Evolutionary conservation across 2,888 invertebrate species (phyloP).

Genomic region (Anoplius nigerrimus): DNA sequence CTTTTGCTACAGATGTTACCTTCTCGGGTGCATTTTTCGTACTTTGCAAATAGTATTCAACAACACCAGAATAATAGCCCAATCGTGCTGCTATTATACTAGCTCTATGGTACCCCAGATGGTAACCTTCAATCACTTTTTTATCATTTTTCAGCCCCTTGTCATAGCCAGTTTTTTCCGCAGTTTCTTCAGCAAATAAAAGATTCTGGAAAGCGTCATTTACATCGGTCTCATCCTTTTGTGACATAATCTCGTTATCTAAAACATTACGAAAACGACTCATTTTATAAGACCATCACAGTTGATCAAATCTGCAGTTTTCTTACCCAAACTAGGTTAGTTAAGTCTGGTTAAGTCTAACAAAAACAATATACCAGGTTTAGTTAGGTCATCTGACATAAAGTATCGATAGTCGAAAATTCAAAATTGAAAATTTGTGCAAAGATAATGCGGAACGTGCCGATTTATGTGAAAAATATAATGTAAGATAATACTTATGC

Average conservation of each 20-base stretch:
- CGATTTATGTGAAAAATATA: too few species aligned
- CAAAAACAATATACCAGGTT: too few species aligned
- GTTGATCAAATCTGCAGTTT: too few species aligned
- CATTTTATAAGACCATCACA: too few species aligned
- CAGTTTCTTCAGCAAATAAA: slow-evolving; percentile 82
- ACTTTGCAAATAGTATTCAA: slow-evolving; percentile 75
- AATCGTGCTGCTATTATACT: slow-evolving; percentile 86
- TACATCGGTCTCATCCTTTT: slow-evolving; percentile 77
- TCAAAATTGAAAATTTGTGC: too few species aligned
- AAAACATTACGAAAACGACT: slow-evolving; percentile 13
- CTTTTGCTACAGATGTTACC: slow-evolving; percentile 76
- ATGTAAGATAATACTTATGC: too few species aligned
- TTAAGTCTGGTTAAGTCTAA: too few species aligned
- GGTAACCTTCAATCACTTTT: slow-evolving; percentile 80
- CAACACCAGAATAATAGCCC: slow-evolving; percentile 83
- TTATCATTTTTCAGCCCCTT: slow-evolving; percentile 81
- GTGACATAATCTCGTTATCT: slow-evolving; percentile 29
- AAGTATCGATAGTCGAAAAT: too few species aligned
- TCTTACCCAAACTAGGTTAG: too few species aligned
- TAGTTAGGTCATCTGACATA: too few species aligned
- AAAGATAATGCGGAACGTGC: too few species aligned
- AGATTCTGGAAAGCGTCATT: slow-evolving; percentile 86
- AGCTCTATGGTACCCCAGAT: slow-evolving; percentile 87
- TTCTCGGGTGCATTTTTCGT: slow-evolving; percentile 75
- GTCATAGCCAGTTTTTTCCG: slow-evolving; percentile 80